Evolutionary conservation across 2,113 vertebrate genomes (phyloP), one percentile per base, ranked within the genome.

Genomic region (Aptenodytes patagonicus): DNA sequence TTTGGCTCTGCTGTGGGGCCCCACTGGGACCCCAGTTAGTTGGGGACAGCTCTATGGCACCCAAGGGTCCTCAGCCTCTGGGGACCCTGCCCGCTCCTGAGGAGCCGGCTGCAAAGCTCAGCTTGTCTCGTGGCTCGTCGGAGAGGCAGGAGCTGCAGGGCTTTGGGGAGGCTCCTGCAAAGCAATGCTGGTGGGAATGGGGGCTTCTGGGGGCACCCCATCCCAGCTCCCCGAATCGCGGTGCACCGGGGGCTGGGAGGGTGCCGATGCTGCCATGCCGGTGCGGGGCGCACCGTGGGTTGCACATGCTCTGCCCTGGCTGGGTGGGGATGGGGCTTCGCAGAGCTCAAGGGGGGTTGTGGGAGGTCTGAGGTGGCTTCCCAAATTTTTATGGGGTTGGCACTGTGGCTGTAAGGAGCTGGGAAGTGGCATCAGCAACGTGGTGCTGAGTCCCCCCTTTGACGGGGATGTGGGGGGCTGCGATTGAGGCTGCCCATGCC

Each of bases 341-440:
- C 44, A 6, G 32, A 21, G 84, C 69, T 78, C n/a, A 12, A 1
- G 46, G 20, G 87, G 25, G 25, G 12, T 57, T 34, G 34, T 17
- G 47, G 38, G 65, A 20, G 38, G 10, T 32, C 47, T 14, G 49
- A 34, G 91, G 66, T 14, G 86, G 62, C 86, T 91, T 52, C 68
- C 42, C n/a, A 10, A 0, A 7, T 26, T 46, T 52, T 60, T 20
- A 4, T 3, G 31, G 70, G 89, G 55, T 60, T 80, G 82, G 75
- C 71, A 34, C 31, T 1, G 14, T 0, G 0, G 31, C 66, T 10
- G 32, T n/a, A 17, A 52, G 85, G 85, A 58, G 89, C 70, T 18
- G 70, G 89, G 78, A 22, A 21, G 60, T 1, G 2, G 6, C 0
- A 0, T 7, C 0, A 5, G 83, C 3, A 6, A 18, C 0, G 4